Evolutionary conservation across 2,113 vertebrate genomes (phyloP), one percentile per base, ranked within the genome.

Genomic region (Excalfactoria chinensis): DNA sequence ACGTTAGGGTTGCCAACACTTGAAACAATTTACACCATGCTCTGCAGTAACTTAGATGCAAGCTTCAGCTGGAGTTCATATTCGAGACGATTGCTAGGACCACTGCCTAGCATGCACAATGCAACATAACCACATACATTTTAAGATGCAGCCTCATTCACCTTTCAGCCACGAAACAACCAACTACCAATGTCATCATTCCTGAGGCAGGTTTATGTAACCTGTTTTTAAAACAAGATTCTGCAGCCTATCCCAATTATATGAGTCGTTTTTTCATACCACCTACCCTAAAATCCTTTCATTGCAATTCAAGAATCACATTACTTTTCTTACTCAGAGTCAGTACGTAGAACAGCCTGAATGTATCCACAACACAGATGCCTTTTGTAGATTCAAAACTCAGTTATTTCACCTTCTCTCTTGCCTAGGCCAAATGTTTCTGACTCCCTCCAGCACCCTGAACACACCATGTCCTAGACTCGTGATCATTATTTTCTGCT

Each of bases 1-100:
- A 22, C 3, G 48, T 23, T 48, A 23, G 6, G 48, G 13, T 0
- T 1, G 22, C 35, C 22, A 85, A 37, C 28, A 34, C 6, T 51
- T n/a, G 20, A 66, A 51, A 23, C 35, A 89, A 60, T 72, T 76
- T 41, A 55, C 16, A 49, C 12, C 5, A 2, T 1, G 10, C 3
- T 44, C 72, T 80, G 20, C 17, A 58, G 35, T 11, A 90, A 70
- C 10, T 40, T 53, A 8, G 9, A 68, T 35, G 8, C 44, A 76
- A 10, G 6, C 7, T 41, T 86, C 37, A 59, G 28, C 1, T 1
- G 18, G 37, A 79, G 78, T 21, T 43, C 1, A 6, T 71, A 41
- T 67, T 44, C 16, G 13, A 28, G 37, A 35, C 48, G 48, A 46
- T 15, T 89, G 34, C 26, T 43, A 17, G 46, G 32, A 41, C 7